phyloP scores from a whole-genome alignment of 2,797 vertebrate genomes.

The Kryptolebias ocellatus region DNA sequence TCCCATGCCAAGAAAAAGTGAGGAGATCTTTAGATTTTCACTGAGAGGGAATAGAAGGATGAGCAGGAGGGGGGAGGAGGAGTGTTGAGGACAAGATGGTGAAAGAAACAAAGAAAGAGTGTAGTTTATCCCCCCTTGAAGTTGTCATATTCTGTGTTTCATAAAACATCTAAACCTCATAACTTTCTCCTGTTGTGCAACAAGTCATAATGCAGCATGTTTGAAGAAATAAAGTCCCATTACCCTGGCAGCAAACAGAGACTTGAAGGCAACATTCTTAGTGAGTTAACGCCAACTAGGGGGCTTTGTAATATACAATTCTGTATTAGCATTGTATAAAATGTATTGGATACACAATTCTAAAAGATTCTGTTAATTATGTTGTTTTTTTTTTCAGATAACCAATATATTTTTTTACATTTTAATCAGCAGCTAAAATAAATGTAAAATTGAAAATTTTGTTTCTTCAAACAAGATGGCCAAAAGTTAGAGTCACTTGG shows the following conservation, averaged over 20 bases:
- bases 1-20: constrained; percentile 69
- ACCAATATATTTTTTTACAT: too few species aligned
- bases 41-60: background rate
- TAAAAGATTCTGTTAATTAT: too few species aligned
- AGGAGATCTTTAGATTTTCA: constrained; percentile 55
- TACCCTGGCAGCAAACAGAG: constrained; percentile 72
- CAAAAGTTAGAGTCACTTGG: too few species aligned
- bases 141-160: constrained; percentile 46
- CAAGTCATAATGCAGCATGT: constrained; percentile 34
- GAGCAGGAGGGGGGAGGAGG: background rate
- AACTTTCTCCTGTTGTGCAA: too few species aligned
- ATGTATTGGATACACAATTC: too few species aligned
- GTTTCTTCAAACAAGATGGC: too few species aligned
- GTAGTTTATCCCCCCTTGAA: constrained; percentile 56
- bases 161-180: constrained; percentile 44
- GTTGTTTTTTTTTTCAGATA: too few species aligned
- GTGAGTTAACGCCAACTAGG: constrained; percentile 66
- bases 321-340: too few species aligned
- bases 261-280: constrained; percentile 60
- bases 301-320: too few species aligned
- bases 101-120: constrained; percentile 15
- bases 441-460: too few species aligned
- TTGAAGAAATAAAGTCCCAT: constrained; percentile 66
- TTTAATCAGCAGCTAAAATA: too few species aligned
- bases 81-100: background rate